These are phyloP conservation scores for Choreutis nemorana DNA, from an alignment of 2,888 invertebrate genomes.

Conservation along the genomic window DNA sequence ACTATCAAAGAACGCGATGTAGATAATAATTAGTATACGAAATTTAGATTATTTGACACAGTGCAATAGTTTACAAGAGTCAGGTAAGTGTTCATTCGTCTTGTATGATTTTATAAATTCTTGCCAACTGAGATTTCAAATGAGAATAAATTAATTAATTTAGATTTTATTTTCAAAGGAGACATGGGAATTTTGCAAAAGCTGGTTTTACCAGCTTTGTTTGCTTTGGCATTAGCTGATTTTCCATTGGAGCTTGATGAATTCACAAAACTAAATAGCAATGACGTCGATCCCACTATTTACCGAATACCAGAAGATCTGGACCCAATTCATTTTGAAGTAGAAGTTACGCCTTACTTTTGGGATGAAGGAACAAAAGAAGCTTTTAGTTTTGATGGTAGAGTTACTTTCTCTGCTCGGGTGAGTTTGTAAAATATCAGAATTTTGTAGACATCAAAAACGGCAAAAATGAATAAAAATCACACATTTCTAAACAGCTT, in stretches of 20 bases:
- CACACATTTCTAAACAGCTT: too few relatives aligned
- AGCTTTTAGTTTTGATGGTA: conserved; percentile 54
- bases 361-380: conserved; percentile 26
- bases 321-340: conserved; percentile 55
- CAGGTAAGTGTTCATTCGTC: too few relatives aligned
- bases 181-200: too few relatives aligned
- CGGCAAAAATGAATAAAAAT: too few relatives aligned
- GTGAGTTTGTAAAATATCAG: conserved; percentile 23
- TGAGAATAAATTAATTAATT: too few relatives aligned
- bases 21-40: too few relatives aligned
- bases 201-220: conserved; percentile 25
- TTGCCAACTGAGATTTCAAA: too few relatives aligned
- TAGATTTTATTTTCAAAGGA: too few relatives aligned
- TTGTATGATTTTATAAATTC: too few relatives aligned
- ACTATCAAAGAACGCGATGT: too few relatives aligned
- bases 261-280: conserved; percentile 10
- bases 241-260: conserved; percentile 29
- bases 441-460: neutral
- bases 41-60: too few relatives aligned
- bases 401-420: conserved; percentile 34
- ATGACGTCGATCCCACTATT: conserved; percentile 16
- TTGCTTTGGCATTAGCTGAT: conserved; percentile 26
- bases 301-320: conserved; percentile 51
- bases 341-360: conserved; percentile 63
- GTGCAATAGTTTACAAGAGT: too few relatives aligned